Conservation (phyloP, 2,888 invertebrate genomes). For the Macrophya alboannulata region DNA sequence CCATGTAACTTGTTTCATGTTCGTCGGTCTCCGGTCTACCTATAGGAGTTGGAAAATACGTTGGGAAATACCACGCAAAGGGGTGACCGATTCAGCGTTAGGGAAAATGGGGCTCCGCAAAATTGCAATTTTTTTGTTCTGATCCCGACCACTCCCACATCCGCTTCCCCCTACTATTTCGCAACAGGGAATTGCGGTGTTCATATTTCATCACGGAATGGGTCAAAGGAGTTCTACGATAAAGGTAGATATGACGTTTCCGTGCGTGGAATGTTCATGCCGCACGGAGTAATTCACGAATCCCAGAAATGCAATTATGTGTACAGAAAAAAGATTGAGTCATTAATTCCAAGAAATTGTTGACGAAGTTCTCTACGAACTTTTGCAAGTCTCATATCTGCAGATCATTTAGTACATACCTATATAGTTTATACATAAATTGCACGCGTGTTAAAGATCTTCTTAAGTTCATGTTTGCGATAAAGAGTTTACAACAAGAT, state of each 20-base stretch:
- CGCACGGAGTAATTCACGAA: conserved; percentile 1
- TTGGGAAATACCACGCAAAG: neutral
- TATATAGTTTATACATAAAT: neutral
- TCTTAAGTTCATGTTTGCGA: neutral
- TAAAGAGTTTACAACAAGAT: neutral
- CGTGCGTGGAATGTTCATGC: neutral
- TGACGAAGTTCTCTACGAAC: neutral
- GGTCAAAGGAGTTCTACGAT: conserved; percentile 25
- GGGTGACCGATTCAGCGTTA: conserved; percentile 25
- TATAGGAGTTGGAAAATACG: conserved; percentile 16
- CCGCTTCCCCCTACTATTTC: neutral
- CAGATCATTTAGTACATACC: neutral
- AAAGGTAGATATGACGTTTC: conserved; percentile 1
- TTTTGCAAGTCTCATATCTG: neutral
- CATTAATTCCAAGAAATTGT: neutral
- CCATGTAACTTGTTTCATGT: conserved; percentile 29
- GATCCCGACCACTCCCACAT: conserved; percentile 21
- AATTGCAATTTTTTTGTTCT: conserved; percentile 44
- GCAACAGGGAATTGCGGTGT: conserved; percentile 24
- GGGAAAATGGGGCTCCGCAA: neutral
- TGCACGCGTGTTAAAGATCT: neutral
- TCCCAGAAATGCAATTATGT: neutral
- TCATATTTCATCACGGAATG: conserved; percentile 39
- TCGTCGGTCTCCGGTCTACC: conserved; percentile 25
- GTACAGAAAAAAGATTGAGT: neutral